Percentiles rank a stretch among this genome's conserved stretches.
These are phyloP conservation scores for Xestia rhomboidea DNA, from an alignment of 2,888 invertebrate species.

Conservation along the genomic window DNA sequence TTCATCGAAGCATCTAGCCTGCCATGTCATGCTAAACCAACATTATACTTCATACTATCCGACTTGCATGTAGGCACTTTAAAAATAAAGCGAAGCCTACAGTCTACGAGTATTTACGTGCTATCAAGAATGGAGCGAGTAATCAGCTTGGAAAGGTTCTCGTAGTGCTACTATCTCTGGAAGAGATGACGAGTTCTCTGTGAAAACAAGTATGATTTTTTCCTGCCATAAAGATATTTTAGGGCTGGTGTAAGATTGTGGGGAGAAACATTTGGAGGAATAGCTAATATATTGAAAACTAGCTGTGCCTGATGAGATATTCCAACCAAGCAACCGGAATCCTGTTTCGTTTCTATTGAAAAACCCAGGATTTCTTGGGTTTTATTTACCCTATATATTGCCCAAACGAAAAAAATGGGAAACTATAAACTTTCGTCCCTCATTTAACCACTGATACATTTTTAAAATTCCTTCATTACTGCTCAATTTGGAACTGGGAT, in stretches of 20 bases:
- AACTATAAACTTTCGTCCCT: background rate
- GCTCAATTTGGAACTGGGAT: background rate
- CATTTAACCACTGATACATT: background rate
- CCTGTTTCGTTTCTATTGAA: too few species aligned
- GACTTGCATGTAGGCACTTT: constrained; percentile 6
- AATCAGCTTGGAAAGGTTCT: background rate
- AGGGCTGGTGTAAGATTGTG: background rate
- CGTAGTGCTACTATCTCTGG: background rate
- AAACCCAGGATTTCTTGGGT: too few species aligned
- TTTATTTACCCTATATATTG: too few species aligned
- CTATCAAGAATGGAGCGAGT: background rate
- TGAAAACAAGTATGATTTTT: background rate
- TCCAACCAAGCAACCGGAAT: too few species aligned
- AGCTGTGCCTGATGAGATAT: too few species aligned
- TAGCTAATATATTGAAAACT: too few species aligned
- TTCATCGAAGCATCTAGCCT: background rate
- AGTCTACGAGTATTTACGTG: background rate
- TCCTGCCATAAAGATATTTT: background rate
- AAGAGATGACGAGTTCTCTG: background rate
- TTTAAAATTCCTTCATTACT: background rate
- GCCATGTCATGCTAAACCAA: background rate
- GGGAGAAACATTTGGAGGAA: too few species aligned
- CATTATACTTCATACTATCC: background rate
- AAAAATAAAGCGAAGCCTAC: constrained; percentile 22
- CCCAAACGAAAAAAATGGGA: too few species aligned